Evolutionary conservation across 2,113 vertebrate genomes (phyloP), one percentile per base, ranked within the genome.

Genomic region (Chrysemys picta): DNA sequence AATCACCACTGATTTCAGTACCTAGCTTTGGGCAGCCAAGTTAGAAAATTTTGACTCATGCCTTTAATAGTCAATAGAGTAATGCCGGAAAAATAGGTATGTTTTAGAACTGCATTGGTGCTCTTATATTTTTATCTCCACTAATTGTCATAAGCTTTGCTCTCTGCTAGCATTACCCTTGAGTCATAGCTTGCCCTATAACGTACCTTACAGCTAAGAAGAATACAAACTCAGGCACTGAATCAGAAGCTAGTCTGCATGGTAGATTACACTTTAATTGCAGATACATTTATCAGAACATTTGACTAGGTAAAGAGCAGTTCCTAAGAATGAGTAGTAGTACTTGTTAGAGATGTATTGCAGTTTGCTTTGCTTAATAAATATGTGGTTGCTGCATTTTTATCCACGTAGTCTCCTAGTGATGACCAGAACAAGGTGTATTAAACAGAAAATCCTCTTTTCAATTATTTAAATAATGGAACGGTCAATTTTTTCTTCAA

Each of bases 401-500:
- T 90, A 57, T 57, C 57, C 89, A 1, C 52, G 42, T 19, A 21
- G 52, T 89, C 92, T 91, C 42, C 50, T 5, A 35, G 42, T 52
- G 29, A 35, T 62, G 88, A 82, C 84, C 35, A 6, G 76, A 96
- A 94, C 59, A 91, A 91, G 89, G 42, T 90, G 93, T 80, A 92
- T 52, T 80, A 84, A 84, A 82, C 52, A 14, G 75, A 95, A 38
- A 95, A 91, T 78, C 59, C n/a, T 89, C 89, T 85, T 89, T 85
- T 59, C 45, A 84, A 4, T 2, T 42, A 84, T 79, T 93, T 91
- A 82, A 84, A 75, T 21, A 87, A 94, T 79, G 10, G 56, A 8
- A 1, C 2, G 38, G 42, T 22, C 75, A 80, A 35, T 88, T 87
- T 87, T 59, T 57, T 27, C 54, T 57, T 27, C 4, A 14, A 27